Base-by-base conservation (phyloP, 1,140 invertebrate species). In the Drosophila ficusphila region DNA sequence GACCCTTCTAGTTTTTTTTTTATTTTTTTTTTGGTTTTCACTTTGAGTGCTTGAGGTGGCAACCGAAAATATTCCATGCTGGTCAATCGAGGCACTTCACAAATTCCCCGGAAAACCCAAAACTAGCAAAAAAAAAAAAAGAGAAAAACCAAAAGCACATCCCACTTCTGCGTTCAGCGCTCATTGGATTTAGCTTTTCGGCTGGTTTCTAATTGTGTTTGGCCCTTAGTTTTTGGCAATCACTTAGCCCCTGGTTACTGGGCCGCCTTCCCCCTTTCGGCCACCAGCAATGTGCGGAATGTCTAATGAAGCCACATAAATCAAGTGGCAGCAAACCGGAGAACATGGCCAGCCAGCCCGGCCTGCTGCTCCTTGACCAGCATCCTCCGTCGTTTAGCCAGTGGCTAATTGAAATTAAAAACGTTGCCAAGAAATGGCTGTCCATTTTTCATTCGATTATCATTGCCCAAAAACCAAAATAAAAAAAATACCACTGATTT, bases 261-360 rank as follows among this genome's bases (percentile, higher is more conserved):
- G 14, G 9, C 3, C 9, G 12, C 27, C 29, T 11, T 7, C 9
- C 19, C 27, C 29, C 14, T 7, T 0, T 16, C 8, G 18, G 4
- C 16, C 52, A 3, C 51, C 14, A n/a, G 34, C 36, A 69, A 85
- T 89, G 69, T 89, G 73, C 42, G 74, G 86, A 90, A 90, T 90
- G 81, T 75, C 70, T 90, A 90, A 90, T 90, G 81, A 86, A 90
- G 85, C 86, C 86, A 90, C 81, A 90, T 90, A 90, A 90, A 90
- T 90, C 86, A 90, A 90, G 74, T 89, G 79, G 33, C 48, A 14
- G 68, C 48, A 48, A 33, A 23, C 33, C 58, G 38, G 52, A 76
- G 60, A 31, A 34, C 56, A 69, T 34, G 33, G 33, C 33, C 33
- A 8, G 33, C 7, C 41, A 3, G 18, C 44, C 61, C 47, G 38